phyloP scores from a whole-genome alignment of 1,140 invertebrate genomes.

The Pachyrhynchus sulphureomaculatus region DNA sequence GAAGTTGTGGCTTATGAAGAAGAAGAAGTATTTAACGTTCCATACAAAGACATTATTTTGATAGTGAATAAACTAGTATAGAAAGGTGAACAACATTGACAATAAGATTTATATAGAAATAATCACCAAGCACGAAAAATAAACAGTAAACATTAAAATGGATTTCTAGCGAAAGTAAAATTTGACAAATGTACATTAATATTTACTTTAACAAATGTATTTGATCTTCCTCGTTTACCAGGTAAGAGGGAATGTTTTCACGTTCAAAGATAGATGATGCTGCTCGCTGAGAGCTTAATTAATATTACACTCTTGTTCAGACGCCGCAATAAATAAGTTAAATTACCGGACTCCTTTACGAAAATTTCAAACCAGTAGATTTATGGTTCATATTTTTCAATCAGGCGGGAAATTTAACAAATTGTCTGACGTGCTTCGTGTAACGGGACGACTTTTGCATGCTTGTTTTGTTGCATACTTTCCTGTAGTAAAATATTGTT shows the following conservation, averaged over 20 bases:
- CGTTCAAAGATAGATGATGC: constrained; percentile 4
- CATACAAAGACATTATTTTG: too few relatives aligned
- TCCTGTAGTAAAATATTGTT: too few relatives aligned
- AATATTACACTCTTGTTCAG: constrained; percentile 3
- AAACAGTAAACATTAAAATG: too few relatives aligned
- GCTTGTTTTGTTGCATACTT: too few relatives aligned
- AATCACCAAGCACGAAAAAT: too few relatives aligned
- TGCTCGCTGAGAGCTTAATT: constrained; percentile 4
- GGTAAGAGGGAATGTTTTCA: constrained; percentile 1
- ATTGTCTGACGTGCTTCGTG: background rate
- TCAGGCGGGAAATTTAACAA: background rate
- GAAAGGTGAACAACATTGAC: too few relatives aligned
- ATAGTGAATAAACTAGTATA: too few relatives aligned
- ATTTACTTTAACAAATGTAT: constrained; percentile 5
- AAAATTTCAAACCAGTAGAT: constrained; percentile 4
- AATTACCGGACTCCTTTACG: background rate
- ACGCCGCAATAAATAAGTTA: constrained; percentile 7
- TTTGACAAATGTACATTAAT: constrained; percentile 6
- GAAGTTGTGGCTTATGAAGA: too few relatives aligned
- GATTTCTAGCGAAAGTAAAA: background rate
- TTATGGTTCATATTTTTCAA: constrained; percentile 8
- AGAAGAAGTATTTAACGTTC: too few relatives aligned
- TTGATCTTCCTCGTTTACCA: background rate
- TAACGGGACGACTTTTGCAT: background rate
- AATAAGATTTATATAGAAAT: too few relatives aligned